Evolutionary conservation across 2,797 vertebrate species (phyloP), one percentile per base, ranked within the genome.

Genomic region (Halcyon badia): DNA sequence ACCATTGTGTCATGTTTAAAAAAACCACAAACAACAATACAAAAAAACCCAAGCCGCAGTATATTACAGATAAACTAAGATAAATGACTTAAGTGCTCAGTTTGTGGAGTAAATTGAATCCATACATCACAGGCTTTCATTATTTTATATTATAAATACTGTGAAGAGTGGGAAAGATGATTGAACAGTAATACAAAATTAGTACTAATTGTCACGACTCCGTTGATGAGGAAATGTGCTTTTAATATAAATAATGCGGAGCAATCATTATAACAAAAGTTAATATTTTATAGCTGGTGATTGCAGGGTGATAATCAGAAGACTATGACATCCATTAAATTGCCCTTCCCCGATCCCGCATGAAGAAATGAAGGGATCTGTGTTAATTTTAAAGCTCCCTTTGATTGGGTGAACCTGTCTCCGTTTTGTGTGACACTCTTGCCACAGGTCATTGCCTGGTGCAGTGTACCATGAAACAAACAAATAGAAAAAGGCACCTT

Each of bases 401-500:
- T 99, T 99, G 99, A 99, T 99, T 99, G 99, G 99, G 98, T 99
- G 99, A 99, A 98, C 98, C 98, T 98, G 98, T 98, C 98, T 98
- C 98, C 97, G 98, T 98, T 97, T 94, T 97, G 98, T 95, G 98
- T 97, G 98, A 99, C 99, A 99, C 95, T 98, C 98, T 97, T 97
- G 98, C 98, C 98, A 99, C 99, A 99, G 99, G 99, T 99, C 99
- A 99, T 98, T 98, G 99, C 98, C 98, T 99, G 98, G 98, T 99
- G 99, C 99, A 98, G 98, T 97, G 98, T 99, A 99, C 98, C 99
- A 98, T 99, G 99, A 99, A 99, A 99, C 99, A 99, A 99, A 99
- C 99, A 99, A 99, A 99, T 99, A 99, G 99, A 99, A 99, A 99
- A 99, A 99, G 98, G 98, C 99, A 99, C 99, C 99, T 99, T 98